Base-by-base conservation (phyloP, 2,888 invertebrate genomes). In the Apeira syringaria region DNA sequence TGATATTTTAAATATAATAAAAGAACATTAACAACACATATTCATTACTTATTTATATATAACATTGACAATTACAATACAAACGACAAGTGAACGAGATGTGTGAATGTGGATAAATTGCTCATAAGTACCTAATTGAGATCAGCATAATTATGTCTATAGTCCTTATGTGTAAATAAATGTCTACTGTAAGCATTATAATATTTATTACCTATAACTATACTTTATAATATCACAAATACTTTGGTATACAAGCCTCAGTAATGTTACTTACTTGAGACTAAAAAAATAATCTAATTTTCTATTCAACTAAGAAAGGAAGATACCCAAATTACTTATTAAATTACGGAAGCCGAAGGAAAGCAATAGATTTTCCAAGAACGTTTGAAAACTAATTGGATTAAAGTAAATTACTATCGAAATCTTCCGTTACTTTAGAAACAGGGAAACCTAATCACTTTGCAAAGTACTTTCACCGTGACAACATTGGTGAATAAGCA, bases 191-290 rank as follows among this genome's bases (percentile, higher is more conserved):
- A 13, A 27, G 7, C 12, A 12, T 10, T 13, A 27, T n/a, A 6
- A 2, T 3, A 13, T 5, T 13, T 13, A 27, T 27, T 27, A 12
- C 3, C n/a, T 27, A 27, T 6, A 3, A 7, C 3, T 13, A n/a
- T 3, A n/a, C n/a, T 20, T n/a, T 38, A 17, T 41, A 47, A 37
- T 42, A 32, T 43, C 39, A 47, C 47, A 47, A 15, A 42, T 18
- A 42, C 47, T 47, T 47, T 47, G 43, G 47, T 47, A 39, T 11
- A 43, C 32, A 11, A 31, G n/a, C 22, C 5, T 24, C 12, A 3
- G 8, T 7, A 20, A 4, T 15, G 3, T 3, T 15, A 15, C 15
- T 3, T 3, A 15, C 15, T 15, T 15, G 15, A 15, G 15, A 15
- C 15, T 15, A 15, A 15, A 4, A 15, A 15, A 15, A 15, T 15